phyloP scores from a whole-genome alignment of 1,140 invertebrate species.

The Lordiphosa clarofinis region DNA sequence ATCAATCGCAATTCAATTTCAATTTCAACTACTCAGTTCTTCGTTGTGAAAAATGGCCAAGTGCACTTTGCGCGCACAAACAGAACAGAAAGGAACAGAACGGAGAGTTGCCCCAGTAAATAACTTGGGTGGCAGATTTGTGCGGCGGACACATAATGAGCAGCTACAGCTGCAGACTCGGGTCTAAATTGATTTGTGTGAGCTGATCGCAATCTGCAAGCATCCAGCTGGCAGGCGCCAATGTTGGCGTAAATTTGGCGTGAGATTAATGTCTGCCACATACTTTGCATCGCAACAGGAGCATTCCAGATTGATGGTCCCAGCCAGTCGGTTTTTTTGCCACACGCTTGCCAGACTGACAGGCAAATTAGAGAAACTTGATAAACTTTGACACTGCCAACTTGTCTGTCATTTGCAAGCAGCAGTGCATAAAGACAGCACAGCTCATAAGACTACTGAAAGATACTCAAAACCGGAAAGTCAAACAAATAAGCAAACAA shows the following conservation, averaged over 20 bases:
- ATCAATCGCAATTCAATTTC: conserved; percentile 78
- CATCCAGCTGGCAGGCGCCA: conserved; percentile 35
- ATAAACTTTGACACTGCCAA: conserved; percentile 23
- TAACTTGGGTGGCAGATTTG: conserved; percentile 48
- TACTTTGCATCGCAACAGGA: background rate
- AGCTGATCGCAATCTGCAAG: conserved; percentile 19
- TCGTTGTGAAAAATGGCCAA: conserved; percentile 71
- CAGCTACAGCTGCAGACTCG: conserved; percentile 34
- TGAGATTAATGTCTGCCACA: conserved; percentile 60
- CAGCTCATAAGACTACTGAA: conserved; percentile 23
- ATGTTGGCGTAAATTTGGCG: conserved; percentile 65
- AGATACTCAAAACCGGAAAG: conserved; percentile 18
- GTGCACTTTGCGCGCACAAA: conserved; percentile 56
- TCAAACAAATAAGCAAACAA: conserved; percentile 28
- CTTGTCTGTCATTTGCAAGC: conserved; percentile 12
- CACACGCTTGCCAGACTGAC: conserved; percentile 23
- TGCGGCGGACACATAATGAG: conserved; percentile 57
- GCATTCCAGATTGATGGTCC: conserved; percentile 35
- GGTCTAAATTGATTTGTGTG: conserved; percentile 29
- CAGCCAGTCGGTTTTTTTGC: conserved; percentile 6
- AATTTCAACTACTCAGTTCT: conserved; percentile 54
- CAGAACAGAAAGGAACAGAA: conserved; percentile 6
- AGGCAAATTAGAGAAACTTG: conserved; percentile 45
- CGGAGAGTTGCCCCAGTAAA: conserved; percentile 51
- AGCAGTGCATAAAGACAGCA: conserved; percentile 24